Evolutionary conservation across 2,797 vertebrate genomes (phyloP), one percentile per base, ranked within the genome.

Genomic region (Acrossocheilus fasciatus): DNA sequence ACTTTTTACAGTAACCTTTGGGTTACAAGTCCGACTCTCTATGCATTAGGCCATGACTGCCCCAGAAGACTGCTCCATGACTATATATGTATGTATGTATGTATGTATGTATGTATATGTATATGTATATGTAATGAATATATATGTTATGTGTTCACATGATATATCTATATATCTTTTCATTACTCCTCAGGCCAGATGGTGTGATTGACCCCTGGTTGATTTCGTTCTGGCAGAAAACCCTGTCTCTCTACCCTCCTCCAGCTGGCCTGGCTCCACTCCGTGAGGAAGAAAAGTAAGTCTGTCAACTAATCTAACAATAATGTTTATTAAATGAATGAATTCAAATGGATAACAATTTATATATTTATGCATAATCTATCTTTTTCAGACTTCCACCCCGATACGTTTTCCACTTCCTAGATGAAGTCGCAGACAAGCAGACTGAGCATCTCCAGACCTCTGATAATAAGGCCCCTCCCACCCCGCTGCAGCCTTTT

Each of bases 131-230:
- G 2, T 54, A 15, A 30, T 30, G 5, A 2, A 30, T 15, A 30
- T 54, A 54, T 30, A 15, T 64, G 14, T 30, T 66, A 6, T 30
- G 12, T 86, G 8, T 70, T 59, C 26, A 18, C 62, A 41, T n/a
- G 14, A 43, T 57, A 59, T 85, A 41, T 69, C 3, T 6, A 52
- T 57, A 47, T 81, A 30, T 70, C 1, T 14, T 82, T 36, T 62
- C 66, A n/a, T 85, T 83, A 36, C 1, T 85, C 41, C 85, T 36
- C 93, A 99, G 98, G 43, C 92, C 97, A 0, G 97, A 99, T 26
- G 98, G 97, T 2, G 96, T 96, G 84, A 89, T 97, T 0, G 97
- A 99, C 91, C 97, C 96, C 0, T 99, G 98, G 98, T 93, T 99
- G 18, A 23, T 34, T 1, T 88, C 92, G 0, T 95, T 99, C 82